Base-by-base conservation (phyloP, 37 sponge, comb jelly and placozoan species). In the Diacarnus erythraeanus region DNA sequence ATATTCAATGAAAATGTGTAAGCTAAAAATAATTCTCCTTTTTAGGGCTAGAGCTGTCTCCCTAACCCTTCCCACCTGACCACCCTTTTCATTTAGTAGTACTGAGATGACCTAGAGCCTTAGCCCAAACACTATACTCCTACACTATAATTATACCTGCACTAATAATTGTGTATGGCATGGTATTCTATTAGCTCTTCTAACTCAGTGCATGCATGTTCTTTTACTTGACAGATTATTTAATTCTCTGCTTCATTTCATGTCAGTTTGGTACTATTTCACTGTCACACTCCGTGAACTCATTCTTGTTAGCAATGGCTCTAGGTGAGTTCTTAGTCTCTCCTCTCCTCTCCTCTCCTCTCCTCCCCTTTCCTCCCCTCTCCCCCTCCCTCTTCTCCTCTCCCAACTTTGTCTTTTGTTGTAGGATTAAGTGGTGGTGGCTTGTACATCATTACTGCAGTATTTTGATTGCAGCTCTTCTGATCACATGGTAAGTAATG, bases 401-500 rank as follows among this genome's bases (percentile, higher is more conserved):
- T 47, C 51, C 6, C 51, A 47, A 47, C 51, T 15, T 47, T 76
- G 59, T 1, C 38, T 66, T 21, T 1, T n/a, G 23, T 27, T 57
- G 29, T 56, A 90, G 91, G 67, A 90, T 90, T 42, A 75, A 77
- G 72, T 72, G 42, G 57, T 90, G 91, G 91, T 90, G 91, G 91
- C 58, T 90, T 36, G 43, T 85, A 4, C 91, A 90, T 63, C 91
- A 90, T 59, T 90, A 90, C 76, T 64, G 56, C 74, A 85, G 82
- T 42, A 85, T 90, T 8, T 56, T 61, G 0, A 76, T 90, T 23
- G 72, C 91, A 25, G 66, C 71, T 25, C 70, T 90, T 17, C 60
- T 90, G 2, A 82, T 90, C 23, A 85, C 77, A 18, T 90, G 91
- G 91, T 90, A 74, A 31, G 41, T 17, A 2, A 23, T 25, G 37